A percentile compares a stretch with the other conserved stretches of the same genome.
Conservation (phyloP, 1,140 invertebrate species). For the Zaprionus capensis region DNA sequence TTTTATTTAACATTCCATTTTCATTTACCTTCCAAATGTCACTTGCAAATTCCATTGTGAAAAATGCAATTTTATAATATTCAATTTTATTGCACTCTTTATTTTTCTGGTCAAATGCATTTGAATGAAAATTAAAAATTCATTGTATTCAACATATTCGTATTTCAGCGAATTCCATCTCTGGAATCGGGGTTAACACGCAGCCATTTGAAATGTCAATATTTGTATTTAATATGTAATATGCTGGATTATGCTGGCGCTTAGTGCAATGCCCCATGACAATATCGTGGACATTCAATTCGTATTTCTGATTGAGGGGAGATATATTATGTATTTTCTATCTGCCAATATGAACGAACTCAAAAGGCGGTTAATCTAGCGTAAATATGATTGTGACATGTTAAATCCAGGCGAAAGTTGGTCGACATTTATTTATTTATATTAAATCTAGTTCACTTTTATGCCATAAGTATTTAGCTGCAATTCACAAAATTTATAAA, state of each 20-base stretch:
- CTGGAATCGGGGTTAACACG: not conserved
- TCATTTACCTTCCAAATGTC: conserved; percentile 44
- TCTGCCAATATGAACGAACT: not conserved
- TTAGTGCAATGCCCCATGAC: not conserved
- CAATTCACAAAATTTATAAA: no score
- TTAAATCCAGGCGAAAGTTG: not conserved
- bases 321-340: not conserved
- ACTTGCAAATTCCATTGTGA: conserved; percentile 23
- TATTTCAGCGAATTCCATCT: conserved; percentile 18
- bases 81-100: conserved; percentile 18
- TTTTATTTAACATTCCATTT: conserved; percentile 43
- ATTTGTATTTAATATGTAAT: conserved; percentile 51
- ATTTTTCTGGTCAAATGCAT: conserved; percentile 25
- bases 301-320: not conserved
- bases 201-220: conserved; percentile 20
- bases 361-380: not conserved
- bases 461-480: no score
- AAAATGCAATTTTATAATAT: conserved; percentile 24
- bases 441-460: not conserved
- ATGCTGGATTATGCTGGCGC: conserved; percentile 18
- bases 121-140: conserved; percentile 40
- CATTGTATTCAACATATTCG: conserved; percentile 19
- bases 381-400: not conserved
- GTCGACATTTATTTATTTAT: not conserved
- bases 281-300: not conserved